Conservation (phyloP, 1,140 invertebrate species). For the Adoxophyes honmai region DNA sequence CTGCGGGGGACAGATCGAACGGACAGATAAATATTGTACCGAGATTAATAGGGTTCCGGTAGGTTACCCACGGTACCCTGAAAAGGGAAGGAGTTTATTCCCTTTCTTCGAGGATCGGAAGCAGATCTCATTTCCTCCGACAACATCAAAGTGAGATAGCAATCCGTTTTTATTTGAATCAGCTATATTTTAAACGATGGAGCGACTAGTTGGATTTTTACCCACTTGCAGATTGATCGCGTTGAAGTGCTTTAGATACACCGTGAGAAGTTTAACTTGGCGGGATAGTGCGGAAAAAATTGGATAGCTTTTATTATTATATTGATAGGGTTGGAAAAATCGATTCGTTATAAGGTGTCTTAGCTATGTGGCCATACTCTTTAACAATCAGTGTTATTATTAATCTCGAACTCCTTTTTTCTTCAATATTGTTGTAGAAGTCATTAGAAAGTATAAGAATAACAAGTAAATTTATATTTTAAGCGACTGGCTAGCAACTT, state of each 20-base stretch:
- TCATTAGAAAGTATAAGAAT: too few relatives aligned
- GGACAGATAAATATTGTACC: slow-evolving; percentile 36
- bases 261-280: slow-evolving; percentile 3
- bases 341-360: not conserved
- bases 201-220: slow-evolving; percentile 52
- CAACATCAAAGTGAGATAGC: slow-evolving; percentile 74
- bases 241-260: not conserved
- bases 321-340: not conserved
- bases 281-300: not conserved
- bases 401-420: too few relatives aligned
- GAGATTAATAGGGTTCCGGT: slow-evolving; percentile 34
- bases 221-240: slow-evolving; percentile 20
- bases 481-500: too few relatives aligned
- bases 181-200: slow-evolving; percentile 66
- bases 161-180: slow-evolving; percentile 72
- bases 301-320: too few relatives aligned
- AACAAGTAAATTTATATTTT: too few relatives aligned
- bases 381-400: too few relatives aligned
- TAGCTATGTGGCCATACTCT: not conserved
- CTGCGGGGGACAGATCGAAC: slow-evolving; percentile 7
- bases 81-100: slow-evolving; percentile 66
- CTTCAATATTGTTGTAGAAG: too few relatives aligned
- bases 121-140: slow-evolving; percentile 73
- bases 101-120: slow-evolving; percentile 71
- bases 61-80: slow-evolving; percentile 43